phyloP scores from a whole-genome alignment of 2,888 invertebrate species.

The Muschampia plurimacula region DNA sequence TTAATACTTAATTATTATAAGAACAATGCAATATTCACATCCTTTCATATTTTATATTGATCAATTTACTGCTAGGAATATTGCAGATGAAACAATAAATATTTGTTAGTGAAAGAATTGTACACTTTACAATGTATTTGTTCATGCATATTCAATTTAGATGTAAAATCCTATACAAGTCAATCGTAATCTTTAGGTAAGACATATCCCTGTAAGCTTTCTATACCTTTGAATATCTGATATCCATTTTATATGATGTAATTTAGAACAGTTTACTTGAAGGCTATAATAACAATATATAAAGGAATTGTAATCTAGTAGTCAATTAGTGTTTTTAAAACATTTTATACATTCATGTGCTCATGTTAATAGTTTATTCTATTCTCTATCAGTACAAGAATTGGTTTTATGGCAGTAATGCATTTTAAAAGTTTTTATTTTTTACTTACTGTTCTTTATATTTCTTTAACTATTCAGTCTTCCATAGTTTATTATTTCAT shows the following conservation, averaged over 20 bases:
- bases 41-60: not conserved
- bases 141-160: not conserved
- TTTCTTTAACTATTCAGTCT: not conserved
- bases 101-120: not conserved
- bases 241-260: constrained; percentile 23
- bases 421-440: not conserved
- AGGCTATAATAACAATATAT: constrained; percentile 19
- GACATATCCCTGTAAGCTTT: constrained; percentile 28
- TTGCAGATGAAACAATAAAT: not conserved
- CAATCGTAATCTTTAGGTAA: constrained; percentile 11
- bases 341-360: constrained; percentile 51
- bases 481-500: not conserved
- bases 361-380: constrained; percentile 47
- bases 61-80: not conserved
- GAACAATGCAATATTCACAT: constrained; percentile 22
- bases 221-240: constrained; percentile 15
- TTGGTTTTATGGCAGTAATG: not conserved
- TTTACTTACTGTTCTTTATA: not conserved
- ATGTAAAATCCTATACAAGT: not conserved
- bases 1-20: constrained; percentile 7
- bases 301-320: constrained; percentile 55
- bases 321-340: constrained; percentile 60
- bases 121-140: not conserved
- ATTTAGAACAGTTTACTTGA: constrained; percentile 33
- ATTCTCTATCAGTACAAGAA: constrained; percentile 19